Evolutionary conservation across 1,140 invertebrate genomes (phyloP).

Genomic region (Bombus vancouverensis): DNA sequence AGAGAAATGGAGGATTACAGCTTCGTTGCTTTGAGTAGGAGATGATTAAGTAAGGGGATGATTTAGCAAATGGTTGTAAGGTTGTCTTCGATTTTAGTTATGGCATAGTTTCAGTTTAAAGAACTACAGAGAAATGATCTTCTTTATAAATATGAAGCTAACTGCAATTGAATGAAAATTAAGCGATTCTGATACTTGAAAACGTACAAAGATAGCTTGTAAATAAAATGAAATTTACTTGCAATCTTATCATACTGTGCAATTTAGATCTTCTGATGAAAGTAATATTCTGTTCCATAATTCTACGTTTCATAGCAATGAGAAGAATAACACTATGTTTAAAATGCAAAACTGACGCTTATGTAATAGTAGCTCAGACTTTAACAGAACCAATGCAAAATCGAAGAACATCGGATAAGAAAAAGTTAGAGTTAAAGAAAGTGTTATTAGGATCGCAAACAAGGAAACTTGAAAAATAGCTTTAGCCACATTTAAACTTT

Average conservation of each 20-base stretch:
- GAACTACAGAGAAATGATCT: too few species aligned
- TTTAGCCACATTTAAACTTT: background rate
- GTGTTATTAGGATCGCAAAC: background rate
- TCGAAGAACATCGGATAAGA: background rate
- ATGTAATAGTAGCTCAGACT: background rate
- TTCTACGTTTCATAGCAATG: background rate
- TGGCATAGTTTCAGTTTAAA: too few species aligned
- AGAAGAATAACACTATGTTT: background rate
- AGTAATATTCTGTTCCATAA: background rate
- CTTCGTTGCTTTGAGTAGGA: background rate
- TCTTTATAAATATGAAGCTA: too few species aligned
- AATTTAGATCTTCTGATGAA: background rate
- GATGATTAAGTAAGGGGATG: background rate
- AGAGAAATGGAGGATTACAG: background rate
- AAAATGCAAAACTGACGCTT: background rate
- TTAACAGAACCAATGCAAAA: background rate
- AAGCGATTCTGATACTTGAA: too few species aligned
- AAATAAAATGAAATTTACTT: too few species aligned
- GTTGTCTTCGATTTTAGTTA: background rate
- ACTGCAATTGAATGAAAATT: too few species aligned
- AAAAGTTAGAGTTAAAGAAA: background rate
- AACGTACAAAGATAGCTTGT: too few species aligned
- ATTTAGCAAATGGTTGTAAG: background rate
- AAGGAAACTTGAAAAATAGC: background rate
- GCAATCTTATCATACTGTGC: too few species aligned